phyloP scores from a whole-genome alignment of 2,797 vertebrate genomes.

The Girardinus metallicus region DNA sequence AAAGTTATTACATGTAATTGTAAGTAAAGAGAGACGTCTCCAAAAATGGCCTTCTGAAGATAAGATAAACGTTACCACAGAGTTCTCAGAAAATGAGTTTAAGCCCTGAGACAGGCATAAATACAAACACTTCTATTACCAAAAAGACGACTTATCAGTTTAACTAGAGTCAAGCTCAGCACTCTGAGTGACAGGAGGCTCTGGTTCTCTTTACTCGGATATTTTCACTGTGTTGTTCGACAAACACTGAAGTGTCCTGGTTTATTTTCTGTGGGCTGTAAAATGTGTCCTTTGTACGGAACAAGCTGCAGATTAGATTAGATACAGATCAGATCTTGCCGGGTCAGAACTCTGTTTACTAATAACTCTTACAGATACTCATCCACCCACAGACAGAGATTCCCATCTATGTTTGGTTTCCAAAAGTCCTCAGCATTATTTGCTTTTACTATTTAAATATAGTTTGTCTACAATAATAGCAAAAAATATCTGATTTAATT shows the following conservation, averaged over 20 bases:
- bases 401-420: conserved; percentile 4
- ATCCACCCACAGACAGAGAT: background rate
- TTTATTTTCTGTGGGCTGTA: conserved; percentile 51
- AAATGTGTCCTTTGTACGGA: conserved; percentile 68
- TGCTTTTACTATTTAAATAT: background rate
- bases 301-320: conserved; percentile 75
- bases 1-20: background rate
- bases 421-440: conserved; percentile 30
- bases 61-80: background rate
- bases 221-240: conserved; percentile 12
- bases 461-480: background rate
- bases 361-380: conserved; percentile 49
- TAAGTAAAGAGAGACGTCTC: background rate
- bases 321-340: conserved; percentile 57
- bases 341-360: conserved; percentile 57
- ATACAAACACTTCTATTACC: background rate
- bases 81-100: background rate
- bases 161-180: background rate
- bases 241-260: conserved; percentile 13
- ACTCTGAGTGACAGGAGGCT: background rate
- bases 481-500: background rate
- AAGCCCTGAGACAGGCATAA: background rate
- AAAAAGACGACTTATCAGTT: background rate
- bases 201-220: conserved; percentile 23
- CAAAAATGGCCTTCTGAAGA: background rate